A percentile compares a stretch with the other conserved stretches of the same genome.
phyloP scores from a whole-genome alignment of 2,113 vertebrate species.

The Aphyosemion australe region DNA sequence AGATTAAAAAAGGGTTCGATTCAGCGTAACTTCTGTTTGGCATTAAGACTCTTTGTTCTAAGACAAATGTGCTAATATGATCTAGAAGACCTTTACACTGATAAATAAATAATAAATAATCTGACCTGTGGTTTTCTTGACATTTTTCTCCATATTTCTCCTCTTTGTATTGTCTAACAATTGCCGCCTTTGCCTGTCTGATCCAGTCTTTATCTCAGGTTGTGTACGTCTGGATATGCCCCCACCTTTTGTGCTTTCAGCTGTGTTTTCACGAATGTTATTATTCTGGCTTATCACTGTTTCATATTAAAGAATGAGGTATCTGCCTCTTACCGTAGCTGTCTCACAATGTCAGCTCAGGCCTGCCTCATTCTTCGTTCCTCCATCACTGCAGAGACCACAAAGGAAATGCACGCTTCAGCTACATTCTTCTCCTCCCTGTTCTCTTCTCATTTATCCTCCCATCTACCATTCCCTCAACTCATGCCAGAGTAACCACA shows the following conservation, averaged over 20 bases:
- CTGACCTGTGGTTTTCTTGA: too few relatives aligned
- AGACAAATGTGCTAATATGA: too few relatives aligned
- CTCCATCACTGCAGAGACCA: constrained; percentile 2
- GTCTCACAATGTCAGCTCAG: constrained; percentile 10
- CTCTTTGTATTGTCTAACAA: too few relatives aligned
- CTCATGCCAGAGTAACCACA: constrained; percentile 48
- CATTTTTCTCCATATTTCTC: too few relatives aligned
- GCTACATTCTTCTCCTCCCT: constrained; percentile 21
- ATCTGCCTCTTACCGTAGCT: constrained; percentile 19
- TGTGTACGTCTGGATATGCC: neutral
- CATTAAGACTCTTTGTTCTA: too few relatives aligned
- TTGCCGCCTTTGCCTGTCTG: too few relatives aligned
- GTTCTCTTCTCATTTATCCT: constrained; percentile 28
- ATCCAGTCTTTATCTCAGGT: neutral
- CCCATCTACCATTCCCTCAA: constrained; percentile 22
- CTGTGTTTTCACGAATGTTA: constrained; percentile 3
- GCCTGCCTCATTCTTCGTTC: constrained; percentile 14
- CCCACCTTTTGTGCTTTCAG: neutral
- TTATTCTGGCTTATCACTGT: constrained; percentile 20
- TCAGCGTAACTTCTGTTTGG: too few relatives aligned
- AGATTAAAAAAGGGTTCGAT: too few relatives aligned
- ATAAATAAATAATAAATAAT: too few relatives aligned
- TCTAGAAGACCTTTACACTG: too few relatives aligned
- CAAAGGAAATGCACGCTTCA: constrained; percentile 25
- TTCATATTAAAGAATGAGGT: constrained; percentile 16